Evolutionary conservation across 1,140 invertebrate genomes (phyloP), one percentile per base, ranked within the genome.

Genomic region (Brachionus sp.): DNA sequence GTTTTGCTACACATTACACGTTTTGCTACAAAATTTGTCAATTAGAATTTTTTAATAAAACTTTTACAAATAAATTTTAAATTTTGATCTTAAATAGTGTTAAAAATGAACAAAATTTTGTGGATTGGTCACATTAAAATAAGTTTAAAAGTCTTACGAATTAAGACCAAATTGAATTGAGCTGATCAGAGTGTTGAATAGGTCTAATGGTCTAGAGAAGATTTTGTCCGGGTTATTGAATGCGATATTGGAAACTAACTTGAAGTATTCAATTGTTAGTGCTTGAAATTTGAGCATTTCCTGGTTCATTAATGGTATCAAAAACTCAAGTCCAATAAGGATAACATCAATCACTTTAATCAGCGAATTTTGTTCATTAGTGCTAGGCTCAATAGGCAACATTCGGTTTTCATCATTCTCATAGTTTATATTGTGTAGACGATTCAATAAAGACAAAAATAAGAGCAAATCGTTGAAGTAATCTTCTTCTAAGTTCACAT

Each of bases 401-500:
- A 80, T 12, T 25, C 50, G 77, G 25, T 62, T 62, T 10, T 57
- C 50, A 13, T 57, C 50, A 44, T 80, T 80, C n/a, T 80, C 77
- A 35, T 62, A 80, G 19, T 80, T 44, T 19, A 57, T 80, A n/a
- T 62, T 44, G 29, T 80, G 77, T 25, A 80, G 25, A 10, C n/a
- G 23, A 16, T 80, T 80, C 7, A 80, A 42, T 19, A 80, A 44
- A 44, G 50, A 62, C 33, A 80, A 25, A 37, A 80, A 80, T 4
- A 80, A 13, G 12, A 80, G 77, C 39, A 80, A 42, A 80, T 80
- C 77, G 19, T 80, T 80, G 33, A 62, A 62, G n/a, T 80, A 80
- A 42, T 80, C 77, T n/a, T 80, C 77, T 37, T 80, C 77, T 12
- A 80, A 44, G 13, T 80, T 80, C n/a, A 25, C 29, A 5, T 80